Percentiles rank a stretch among this genome's conserved stretches.
Conservation (phyloP, 2,113 vertebrate genomes). For the Dipodomys merriami region DNA sequence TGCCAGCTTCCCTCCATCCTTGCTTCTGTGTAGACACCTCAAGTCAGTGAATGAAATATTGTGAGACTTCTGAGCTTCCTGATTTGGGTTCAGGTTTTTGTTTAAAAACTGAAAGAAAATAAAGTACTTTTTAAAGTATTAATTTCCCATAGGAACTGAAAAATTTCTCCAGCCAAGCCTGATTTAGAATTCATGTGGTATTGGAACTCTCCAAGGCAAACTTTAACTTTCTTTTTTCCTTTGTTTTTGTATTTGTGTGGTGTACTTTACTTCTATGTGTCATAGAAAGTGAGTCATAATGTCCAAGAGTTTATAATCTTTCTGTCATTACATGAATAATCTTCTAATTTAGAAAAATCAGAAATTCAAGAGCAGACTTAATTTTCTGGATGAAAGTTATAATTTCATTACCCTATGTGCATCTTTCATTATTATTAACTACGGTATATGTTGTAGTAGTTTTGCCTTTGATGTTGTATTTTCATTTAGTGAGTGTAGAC, state of each 20-base stretch:
- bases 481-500: neutral
- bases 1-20: neutral
- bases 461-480: neutral
- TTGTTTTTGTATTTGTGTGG: neutral
- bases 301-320: neutral
- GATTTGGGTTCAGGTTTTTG: conserved; percentile 1
- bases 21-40: neutral
- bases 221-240: neutral
- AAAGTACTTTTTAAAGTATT: neutral
- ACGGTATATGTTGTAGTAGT: neutral
- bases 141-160: conserved; percentile 57
- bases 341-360: neutral
- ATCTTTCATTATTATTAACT: neutral
- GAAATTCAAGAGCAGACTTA: neutral
- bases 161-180: conserved; percentile 2
- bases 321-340: neutral
- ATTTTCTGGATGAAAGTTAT: neutral
- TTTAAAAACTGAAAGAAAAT: neutral
- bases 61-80: neutral
- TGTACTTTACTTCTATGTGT: neutral
- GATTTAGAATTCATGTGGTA: conserved; percentile 29
- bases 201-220: conserved; percentile 30
- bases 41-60: neutral
- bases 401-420: neutral
- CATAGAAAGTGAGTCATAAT: neutral